Percentiles rank a stretch among this genome's conserved stretches.
Conservation (phyloP, 2,797 vertebrate species). For the Vireo griseus region DNA sequence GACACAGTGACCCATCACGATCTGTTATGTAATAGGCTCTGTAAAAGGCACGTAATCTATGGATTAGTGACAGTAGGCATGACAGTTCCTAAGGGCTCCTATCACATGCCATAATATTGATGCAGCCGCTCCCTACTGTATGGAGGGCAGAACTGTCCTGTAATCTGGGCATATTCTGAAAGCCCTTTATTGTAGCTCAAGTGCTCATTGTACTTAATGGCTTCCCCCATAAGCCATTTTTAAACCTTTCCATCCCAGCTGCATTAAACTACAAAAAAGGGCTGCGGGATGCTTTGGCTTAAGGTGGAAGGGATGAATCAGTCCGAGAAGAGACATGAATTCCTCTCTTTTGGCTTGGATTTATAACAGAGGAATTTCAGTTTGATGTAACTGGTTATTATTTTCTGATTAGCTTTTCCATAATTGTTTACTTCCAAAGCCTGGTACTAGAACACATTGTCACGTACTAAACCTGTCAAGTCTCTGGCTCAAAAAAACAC, state of each 20-base stretch:
- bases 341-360: neutral
- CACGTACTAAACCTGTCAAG: neutral
- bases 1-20: neutral
- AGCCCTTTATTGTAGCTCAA: neutral
- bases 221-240: neutral
- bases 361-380: neutral
- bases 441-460: neutral
- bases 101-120: neutral
- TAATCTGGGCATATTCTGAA: constrained; percentile 5
- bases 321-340: neutral
- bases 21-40: constrained; percentile 41
- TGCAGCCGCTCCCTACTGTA: neutral
- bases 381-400: neutral
- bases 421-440: neutral
- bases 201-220: neutral
- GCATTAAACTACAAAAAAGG: neutral
- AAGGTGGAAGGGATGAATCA: neutral
- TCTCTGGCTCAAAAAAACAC: neutral
- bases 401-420: neutral
- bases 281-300: neutral
- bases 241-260: neutral
- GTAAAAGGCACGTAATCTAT: constrained; percentile 30
- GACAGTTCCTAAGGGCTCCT: neutral
- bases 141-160: neutral
- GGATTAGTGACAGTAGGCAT: constrained; percentile 31